These are phyloP conservation scores for Sciurus carolinensis DNA, from an alignment of 2,797 vertebrate genomes.

Conservation along the genomic window DNA sequence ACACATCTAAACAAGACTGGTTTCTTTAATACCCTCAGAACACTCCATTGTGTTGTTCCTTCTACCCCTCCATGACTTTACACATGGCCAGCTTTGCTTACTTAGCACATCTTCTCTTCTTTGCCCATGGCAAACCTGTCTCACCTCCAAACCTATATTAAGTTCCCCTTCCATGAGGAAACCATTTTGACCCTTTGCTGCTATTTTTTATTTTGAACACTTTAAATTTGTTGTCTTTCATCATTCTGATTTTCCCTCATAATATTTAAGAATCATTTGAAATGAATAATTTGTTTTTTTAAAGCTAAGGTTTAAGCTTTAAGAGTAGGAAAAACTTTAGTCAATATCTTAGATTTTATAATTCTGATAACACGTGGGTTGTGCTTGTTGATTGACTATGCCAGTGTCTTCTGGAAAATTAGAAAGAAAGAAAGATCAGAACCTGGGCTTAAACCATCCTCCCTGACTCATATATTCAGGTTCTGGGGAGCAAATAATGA, in stretches of 20 bases:
- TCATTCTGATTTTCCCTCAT: neutral
- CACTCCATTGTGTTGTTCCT: neutral
- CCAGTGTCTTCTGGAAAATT: slow-evolving; percentile 3
- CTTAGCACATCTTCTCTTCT: neutral
- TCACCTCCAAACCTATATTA: neutral
- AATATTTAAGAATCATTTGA: slow-evolving; percentile 38
- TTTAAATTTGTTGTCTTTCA: slow-evolving; percentile 28
- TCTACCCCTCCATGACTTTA: neutral
- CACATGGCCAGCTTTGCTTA: neutral
- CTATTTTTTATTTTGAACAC: neutral
- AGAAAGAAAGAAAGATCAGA: neutral
- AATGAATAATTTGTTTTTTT: neutral
- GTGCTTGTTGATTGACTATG: neutral
- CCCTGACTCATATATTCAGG: neutral
- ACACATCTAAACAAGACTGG: neutral
- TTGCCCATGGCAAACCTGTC: neutral
- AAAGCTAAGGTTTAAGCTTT: slow-evolving; percentile 43
- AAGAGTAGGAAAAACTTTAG: neutral
- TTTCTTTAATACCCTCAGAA: neutral
- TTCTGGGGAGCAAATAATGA: slow-evolving; percentile 30
- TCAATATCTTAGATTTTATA: neutral
- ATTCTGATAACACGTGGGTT: slow-evolving; percentile 3
- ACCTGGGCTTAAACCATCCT: neutral
- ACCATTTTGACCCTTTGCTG: neutral
- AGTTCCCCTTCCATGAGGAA: neutral